Conservation (phyloP, 1,140 invertebrate species). For the Mactra quadrangularis region DNA sequence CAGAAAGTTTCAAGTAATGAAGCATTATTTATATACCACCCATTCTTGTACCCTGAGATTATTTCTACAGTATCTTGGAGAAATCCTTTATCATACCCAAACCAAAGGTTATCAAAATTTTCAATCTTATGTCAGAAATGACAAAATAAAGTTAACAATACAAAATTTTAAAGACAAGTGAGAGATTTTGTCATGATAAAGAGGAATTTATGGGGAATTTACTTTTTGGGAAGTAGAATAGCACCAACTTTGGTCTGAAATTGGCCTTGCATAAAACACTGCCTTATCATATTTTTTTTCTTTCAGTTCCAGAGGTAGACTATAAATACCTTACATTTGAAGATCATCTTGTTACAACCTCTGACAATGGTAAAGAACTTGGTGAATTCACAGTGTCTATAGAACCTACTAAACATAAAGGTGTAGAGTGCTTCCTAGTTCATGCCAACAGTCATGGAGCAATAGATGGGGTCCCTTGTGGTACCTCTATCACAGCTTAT, state of each 20-base stretch:
- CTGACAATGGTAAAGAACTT: conserved; percentile 82
- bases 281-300: conserved; percentile 3
- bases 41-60: too few relatives aligned
- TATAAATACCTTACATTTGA: conserved; percentile 82
- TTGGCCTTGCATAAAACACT: background rate
- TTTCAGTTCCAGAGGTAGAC: conserved; percentile 78
- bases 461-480: conserved; percentile 83
- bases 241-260: background rate
- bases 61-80: too few relatives aligned
- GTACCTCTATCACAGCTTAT: conserved; percentile 82
- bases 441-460: conserved; percentile 83
- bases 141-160: background rate
- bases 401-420: conserved; percentile 75
- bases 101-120: too few relatives aligned
- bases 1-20: too few relatives aligned
- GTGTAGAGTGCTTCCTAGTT: conserved; percentile 81
- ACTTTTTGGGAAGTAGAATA: background rate
- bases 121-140: background rate
- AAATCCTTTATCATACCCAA: too few relatives aligned
- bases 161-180: background rate
- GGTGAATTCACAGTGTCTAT: conserved; percentile 82
- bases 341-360: conserved; percentile 81
- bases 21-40: too few relatives aligned
- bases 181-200: background rate
- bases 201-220: background rate